phyloP scores from a whole-genome alignment of 2,888 invertebrate species.

The Drosophila multiciliata region DNA sequence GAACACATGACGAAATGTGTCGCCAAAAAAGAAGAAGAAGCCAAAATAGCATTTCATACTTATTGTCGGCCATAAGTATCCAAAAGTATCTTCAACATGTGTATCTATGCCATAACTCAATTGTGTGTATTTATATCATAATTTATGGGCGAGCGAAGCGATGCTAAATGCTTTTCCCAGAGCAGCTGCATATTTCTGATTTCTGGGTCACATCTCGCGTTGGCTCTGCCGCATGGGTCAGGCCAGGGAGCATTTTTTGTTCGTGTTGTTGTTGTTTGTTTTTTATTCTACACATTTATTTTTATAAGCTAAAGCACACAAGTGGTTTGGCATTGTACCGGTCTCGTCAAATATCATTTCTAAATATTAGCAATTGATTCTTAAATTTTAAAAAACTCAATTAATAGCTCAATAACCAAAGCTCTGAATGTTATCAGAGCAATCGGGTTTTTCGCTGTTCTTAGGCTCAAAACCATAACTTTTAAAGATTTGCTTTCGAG shows the following conservation, averaged over 20 bases:
- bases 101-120: constrained; percentile 31
- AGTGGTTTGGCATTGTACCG: constrained; percentile 13
- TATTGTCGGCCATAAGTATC: constrained; percentile 29
- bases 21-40: constrained; percentile 58
- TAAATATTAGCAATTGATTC: background rate
- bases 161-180: constrained; percentile 35
- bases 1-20: constrained; percentile 47
- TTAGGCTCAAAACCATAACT: constrained; percentile 4
- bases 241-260: constrained; percentile 6
- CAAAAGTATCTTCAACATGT: constrained; percentile 47
- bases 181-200: constrained; percentile 50
- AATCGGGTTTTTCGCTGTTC: background rate
- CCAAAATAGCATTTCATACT: constrained; percentile 11
- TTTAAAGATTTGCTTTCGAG: constrained; percentile 22
- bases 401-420: background rate
- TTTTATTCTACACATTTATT: constrained; percentile 12
- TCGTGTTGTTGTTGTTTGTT: background rate
- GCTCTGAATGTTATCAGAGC: background rate
- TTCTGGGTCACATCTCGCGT: constrained; percentile 52
- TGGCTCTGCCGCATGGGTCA: constrained; percentile 36
- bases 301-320: constrained; percentile 9
- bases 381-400: background rate
- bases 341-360: background rate
- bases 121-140: constrained; percentile 45
- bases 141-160: constrained; percentile 22